Base-by-base conservation (phyloP, 2,113 vertebrate species). In the Dipodomys merriami region DNA sequence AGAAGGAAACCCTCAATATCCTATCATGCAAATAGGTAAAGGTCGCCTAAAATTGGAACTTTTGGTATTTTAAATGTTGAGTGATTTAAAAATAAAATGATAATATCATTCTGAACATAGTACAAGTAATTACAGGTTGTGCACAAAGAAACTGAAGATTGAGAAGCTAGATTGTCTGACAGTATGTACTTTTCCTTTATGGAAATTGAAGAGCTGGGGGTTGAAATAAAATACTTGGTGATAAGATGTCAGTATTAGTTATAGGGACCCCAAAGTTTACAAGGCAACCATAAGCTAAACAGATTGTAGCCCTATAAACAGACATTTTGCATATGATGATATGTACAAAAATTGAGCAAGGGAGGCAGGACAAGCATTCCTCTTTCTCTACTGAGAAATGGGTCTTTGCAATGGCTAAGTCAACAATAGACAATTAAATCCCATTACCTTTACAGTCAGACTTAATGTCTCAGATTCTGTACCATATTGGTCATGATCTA, bases 81-180 rank as follows among this genome's bases (percentile, higher is more conserved):
- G 33, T 93, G 65, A 94, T 89, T 96, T 94, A 83, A 94, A 94
- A 92, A 93, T 86, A 76, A 96, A 86, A 82, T 64, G 27, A 83
- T 83, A 80, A 86, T 91, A 77, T 67, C 46, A 76, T 87, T 86
- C 73, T 94, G 46, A 93, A n/a, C 22, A 71, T 46, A 65, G 84
- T 30, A 78, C 57, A 89, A 83, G 74, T 92, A 93, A 94, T 96
- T 96, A 91, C 3, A 96, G 90, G 88, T 39, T 93, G 62, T 33
- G 22, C 9, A 77, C 11, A n/a, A 35, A 94, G 80, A 93, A 95
- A 90, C 65, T 68, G 80, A 91, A 84, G 57, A 94, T 87, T 93
- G 93, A 65, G 86, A 74, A 94, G 67, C 16, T 30, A 67, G 68
- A 64, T 68, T 88, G 44, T 60, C n/a, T 92, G 76, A 71, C 72